These are phyloP conservation scores for Mormyrus proboscirostris DNA, from an alignment of 2,797 vertebrate species.

Conservation along the genomic window DNA sequence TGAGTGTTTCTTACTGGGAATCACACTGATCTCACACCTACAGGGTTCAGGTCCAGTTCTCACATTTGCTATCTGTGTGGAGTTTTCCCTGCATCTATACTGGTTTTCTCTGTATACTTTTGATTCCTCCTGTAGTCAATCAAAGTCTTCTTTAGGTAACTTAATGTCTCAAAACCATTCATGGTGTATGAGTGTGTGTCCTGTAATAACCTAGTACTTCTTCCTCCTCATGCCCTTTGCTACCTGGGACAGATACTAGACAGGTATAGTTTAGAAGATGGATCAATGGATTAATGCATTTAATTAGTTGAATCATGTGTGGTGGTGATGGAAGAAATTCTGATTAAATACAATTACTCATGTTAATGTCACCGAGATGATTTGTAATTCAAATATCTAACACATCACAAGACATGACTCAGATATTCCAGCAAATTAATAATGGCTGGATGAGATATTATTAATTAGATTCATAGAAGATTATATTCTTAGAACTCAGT, in stretches of 20 bases:
- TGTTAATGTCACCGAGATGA: background rate
- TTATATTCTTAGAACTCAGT: background rate
- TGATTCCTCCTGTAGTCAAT: background rate
- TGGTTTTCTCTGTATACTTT: background rate
- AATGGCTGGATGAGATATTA: background rate
- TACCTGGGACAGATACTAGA: background rate
- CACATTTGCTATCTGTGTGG: background rate
- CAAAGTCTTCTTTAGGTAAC: background rate
- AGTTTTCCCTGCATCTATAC: background rate
- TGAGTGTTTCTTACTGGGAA: background rate
- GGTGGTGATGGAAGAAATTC: background rate
- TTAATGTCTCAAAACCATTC: background rate
- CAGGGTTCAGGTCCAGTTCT: background rate
- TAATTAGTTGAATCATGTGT: background rate
- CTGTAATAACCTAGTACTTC: background rate
- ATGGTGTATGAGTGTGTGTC: background rate
- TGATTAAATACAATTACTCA: background rate
- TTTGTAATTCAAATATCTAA: conserved; percentile 8
- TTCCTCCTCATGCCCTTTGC: background rate
- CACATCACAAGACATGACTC: background rate
- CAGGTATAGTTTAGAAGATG: background rate
- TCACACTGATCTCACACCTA: background rate
- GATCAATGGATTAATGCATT: background rate
- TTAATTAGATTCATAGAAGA: background rate
- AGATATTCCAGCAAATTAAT: background rate